Base-by-base conservation (phyloP, 2,888 invertebrate species). In the Pachycephus smyrnensis region DNA sequence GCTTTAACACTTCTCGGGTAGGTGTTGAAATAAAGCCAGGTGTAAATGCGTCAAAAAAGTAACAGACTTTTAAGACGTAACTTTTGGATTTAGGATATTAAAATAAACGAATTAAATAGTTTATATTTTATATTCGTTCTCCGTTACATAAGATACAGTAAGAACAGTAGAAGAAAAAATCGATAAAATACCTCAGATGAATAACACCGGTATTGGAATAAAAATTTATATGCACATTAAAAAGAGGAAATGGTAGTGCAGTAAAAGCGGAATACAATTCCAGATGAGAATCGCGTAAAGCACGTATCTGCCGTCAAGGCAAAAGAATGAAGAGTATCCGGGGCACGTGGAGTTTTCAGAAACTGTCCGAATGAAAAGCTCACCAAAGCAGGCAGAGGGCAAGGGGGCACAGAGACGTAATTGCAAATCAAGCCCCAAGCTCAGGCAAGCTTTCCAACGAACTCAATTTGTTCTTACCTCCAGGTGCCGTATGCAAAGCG, bases 401-500 rank as follows among this genome's bases (percentile, higher is more conserved):
- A 55, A 40, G 15, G 40, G 40, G 37, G 40, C 15, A 55, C 55
- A 55, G 15, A 23, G 23, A 55, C 23, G 23, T 55, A 55, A 55
- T 55, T 55, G 15, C 55, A 23, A 55, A 55, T 55, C 55, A 55
- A 55, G 55, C 55, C 15, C 55, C 15, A 55, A 23, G 55, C 55
- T 55, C 55, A 23, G 55, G 23, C 15, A 23, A 23, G 55, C 55
- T 55, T 55, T 23, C 55, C 23, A 23, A 23, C 55, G 55, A 71
- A 71, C 71, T 31, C 71, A 71, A 71, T 71, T 71, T 71, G 33
- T 71, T 71, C 71, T 30, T 30, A 30, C 71, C 31, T 32, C 11
- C 33, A 75, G 55, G 23, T 55, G 9, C 55, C 40, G 71, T 40
- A 76, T 76, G 73, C 73, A 36, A 35, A 76, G 74, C 68, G 32